Conservation (phyloP, 2,797 vertebrate genomes). For the Sardinella longiceps region DNA sequence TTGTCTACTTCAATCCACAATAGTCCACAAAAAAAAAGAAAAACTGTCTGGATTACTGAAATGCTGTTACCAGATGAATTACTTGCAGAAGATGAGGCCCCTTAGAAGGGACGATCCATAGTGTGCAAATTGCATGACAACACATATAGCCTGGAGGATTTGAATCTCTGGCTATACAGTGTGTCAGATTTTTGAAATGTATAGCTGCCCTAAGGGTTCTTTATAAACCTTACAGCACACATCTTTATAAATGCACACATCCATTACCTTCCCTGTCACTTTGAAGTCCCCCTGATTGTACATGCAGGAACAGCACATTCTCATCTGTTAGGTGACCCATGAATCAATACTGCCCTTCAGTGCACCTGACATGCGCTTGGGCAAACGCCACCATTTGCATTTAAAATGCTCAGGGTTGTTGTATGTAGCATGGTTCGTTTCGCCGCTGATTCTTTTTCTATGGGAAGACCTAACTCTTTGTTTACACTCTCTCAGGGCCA, state of each 20-base stretch:
- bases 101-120: not conserved
- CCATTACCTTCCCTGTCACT: not conserved
- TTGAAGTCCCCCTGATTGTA: not conserved
- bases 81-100: not conserved
- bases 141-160: not conserved
- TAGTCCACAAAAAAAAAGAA: not conserved
- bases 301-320: not conserved
- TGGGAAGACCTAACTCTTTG: not conserved
- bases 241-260: not conserved
- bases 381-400: conserved; percentile 18
- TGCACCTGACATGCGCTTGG: not conserved
- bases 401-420: conserved; percentile 27
- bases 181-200: not conserved
- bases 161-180: not conserved
- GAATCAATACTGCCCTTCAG: conserved; percentile 29
- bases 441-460: conserved; percentile 26
- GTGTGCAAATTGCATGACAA: not conserved
- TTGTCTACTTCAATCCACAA: not conserved
- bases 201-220: not conserved
- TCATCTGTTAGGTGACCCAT: conserved; percentile 22
- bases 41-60: not conserved
- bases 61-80: not conserved
- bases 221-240: not conserved
- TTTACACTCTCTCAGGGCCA: not conserved
- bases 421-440: not conserved